Evolutionary conservation across 2,113 vertebrate species (phyloP), one percentile per base, ranked within the genome.

Genomic region (Microtus richardsoni): DNA sequence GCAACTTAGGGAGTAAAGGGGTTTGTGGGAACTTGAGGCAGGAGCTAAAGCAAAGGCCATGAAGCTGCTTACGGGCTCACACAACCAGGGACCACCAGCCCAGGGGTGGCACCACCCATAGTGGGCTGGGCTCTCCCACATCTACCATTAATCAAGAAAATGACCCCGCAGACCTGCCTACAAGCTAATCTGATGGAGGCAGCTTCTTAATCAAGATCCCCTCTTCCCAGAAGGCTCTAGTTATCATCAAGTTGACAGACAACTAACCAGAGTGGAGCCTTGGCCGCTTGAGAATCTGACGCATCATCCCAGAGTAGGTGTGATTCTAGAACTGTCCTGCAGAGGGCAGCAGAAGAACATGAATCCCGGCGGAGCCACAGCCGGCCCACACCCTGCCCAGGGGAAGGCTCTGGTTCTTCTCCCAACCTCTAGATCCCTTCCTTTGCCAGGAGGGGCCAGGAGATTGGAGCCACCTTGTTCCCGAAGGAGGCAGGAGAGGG

Each of bases 261-360:
- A 54, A 79, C 30, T 21, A 54, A 54, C 33, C 19, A 58, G 78
- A 13, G 2, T 22, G 68, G 47, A 22, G 7, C n/a, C 82, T 14
- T 28, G 0, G 1, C 28, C 11, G 0, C 5, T 78, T 73, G 33
- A 0, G 84, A 30, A 82, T 28, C 60, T 11, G 64, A 58, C 44
- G 19, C 1, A 0, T 8, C 28, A 68, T 70, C 22, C 39, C 30
- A 5, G 41, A 88, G 70, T 41, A 52, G 0, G 2, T 86, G 92
- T 66, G 28, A 7, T 86, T 94, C 95, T 44, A n/a, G 60, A n/a
- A 52, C 4, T 0, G 0, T 82, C 90, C 97, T 78, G 93, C 92
- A 97, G 97, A 89, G 96, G 97, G 97, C 88, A 93, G 95, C 90
- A 96, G 66, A 3, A 2, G 2, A 17, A 92, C 85, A 91, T 74